These are phyloP conservation scores for Ennomos fuscantarius DNA, from an alignment of 2,888 invertebrate species.

Conservation along the genomic window DNA sequence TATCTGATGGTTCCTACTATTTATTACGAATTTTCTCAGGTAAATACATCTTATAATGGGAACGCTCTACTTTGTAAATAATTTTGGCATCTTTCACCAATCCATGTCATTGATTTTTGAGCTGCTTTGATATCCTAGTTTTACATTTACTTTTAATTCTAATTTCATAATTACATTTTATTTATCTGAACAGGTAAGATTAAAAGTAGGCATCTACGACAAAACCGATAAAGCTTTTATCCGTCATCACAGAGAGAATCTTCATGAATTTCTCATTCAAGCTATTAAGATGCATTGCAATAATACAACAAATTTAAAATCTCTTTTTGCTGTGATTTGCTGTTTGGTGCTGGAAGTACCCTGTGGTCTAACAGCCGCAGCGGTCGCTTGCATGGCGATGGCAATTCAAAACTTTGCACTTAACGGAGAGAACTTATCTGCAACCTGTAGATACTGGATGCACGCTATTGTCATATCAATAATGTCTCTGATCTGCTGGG, in stretches of 20 bases:
- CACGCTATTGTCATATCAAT: conserved; percentile 86
- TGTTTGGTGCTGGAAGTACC: conserved; percentile 85
- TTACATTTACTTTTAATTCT: too few species aligned
- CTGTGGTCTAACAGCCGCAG: conserved; percentile 86
- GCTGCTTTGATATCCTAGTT: too few species aligned
- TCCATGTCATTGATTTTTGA: too few species aligned
- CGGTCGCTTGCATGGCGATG: conserved; percentile 85
- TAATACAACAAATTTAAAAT: conserved; percentile 79
- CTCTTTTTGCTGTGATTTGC: conserved; percentile 82
- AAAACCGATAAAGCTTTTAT: conserved; percentile 81
- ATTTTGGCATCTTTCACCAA: too few species aligned
- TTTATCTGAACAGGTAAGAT: conserved; percentile 56
- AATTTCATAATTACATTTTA: neutral
- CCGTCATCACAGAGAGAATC: conserved; percentile 71
- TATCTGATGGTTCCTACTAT: conserved; percentile 81
- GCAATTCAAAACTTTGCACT: conserved; percentile 85
- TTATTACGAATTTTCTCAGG: conserved; percentile 68
- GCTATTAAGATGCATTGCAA: conserved; percentile 75
- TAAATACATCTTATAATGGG: conserved; percentile 27
- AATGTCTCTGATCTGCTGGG: conserved; percentile 87
- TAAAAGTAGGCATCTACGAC: conserved; percentile 66
- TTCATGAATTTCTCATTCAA: conserved; percentile 68
- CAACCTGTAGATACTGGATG: conserved; percentile 76
- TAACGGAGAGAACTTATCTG: conserved; percentile 58
- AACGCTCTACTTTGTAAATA: too few species aligned